These are phyloP conservation scores for Campoplex nolae DNA, from an alignment of 2,888 invertebrate genomes.

Conservation along the genomic window DNA sequence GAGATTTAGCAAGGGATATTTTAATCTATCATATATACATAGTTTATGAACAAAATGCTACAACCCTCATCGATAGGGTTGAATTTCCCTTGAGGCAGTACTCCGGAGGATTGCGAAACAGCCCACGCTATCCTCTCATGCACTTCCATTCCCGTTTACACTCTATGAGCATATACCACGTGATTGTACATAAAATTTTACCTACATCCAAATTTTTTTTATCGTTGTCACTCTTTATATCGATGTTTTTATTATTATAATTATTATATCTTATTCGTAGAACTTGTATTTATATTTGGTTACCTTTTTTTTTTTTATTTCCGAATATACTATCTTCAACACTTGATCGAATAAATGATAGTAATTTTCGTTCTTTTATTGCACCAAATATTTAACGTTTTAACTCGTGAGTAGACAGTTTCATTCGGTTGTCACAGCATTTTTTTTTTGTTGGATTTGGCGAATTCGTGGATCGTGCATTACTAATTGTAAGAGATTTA, in stretches of 20 bases:
- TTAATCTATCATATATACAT: conserved; percentile 5
- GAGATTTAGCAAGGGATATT: conserved; percentile 23
- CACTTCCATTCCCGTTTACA: conserved; percentile 22
- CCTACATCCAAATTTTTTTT: not conserved
- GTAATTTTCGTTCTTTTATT: not conserved
- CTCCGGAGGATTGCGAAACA: conserved; percentile 39
- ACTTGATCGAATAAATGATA: too few relatives aligned
- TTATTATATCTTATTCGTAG: not conserved
- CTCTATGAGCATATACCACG: conserved; percentile 3
- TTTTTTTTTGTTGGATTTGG: not conserved
- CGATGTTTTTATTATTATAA: not conserved
- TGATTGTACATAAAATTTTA: conserved; percentile 41
- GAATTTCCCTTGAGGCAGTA: conserved; percentile 54
- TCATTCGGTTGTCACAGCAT: not conserved
- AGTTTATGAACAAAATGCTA: conserved; percentile 15
- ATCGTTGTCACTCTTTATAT: not conserved
- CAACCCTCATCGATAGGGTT: conserved; percentile 57
- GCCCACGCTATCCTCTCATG: conserved; percentile 1
- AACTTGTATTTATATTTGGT: not conserved
- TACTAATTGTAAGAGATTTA: not conserved
- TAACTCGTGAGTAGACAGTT: not conserved
- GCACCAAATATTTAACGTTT: not conserved
- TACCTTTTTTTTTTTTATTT: conserved; percentile 16
- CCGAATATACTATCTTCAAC: not conserved
- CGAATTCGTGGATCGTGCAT: not conserved